Evolutionary conservation across 2,888 invertebrate species (phyloP), one percentile per base, ranked within the genome.

Genomic region (Adelognathus sp.): DNA sequence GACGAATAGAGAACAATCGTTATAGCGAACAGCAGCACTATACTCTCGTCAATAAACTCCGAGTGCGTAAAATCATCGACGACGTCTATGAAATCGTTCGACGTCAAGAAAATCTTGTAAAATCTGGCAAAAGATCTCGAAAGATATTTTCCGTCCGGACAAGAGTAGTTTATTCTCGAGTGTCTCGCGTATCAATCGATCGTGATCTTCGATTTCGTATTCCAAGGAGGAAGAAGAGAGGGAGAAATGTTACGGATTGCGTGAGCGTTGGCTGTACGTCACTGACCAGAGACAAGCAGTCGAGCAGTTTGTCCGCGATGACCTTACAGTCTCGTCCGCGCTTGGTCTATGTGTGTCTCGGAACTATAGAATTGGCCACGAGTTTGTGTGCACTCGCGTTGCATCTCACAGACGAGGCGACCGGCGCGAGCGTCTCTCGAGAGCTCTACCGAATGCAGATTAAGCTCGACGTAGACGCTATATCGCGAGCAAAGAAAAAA

Each of bases 221-320:
- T 46, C 24, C 16, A 29, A 27, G 41, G 29, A 39, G 14, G 16
- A 14, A 46, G 5, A 21, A 11, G n/a, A 29, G 14, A 31, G 2
- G 18, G 3, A 31, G 1, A 16, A 9, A 27, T 33, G 56, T 4
- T 1, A n/a, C 9, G 31, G 5, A 56, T 39, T 46, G 39, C 18
- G 39, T 14, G 24, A 39, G 36, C 18, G 52, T 11, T 36, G 16
- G 27, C 50, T 9, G 18, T 70, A 52, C 71, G 61, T 71, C 71
- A 61, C 71, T 71, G 71, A 71, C 71, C 71, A 71, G 60, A 71
- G 60, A 52, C 71, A 71, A 71, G 71, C 50, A 24, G 52, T 9
- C 58, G 46, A 14, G 46, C 21, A 50, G 71, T 52, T 71, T 60
- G 50, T 61, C 71, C 60, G 36, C 14, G 70, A 71, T 71, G 71